Evolutionary conservation across 2,888 invertebrate genomes (phyloP).

Genomic region (Morpho deidamia): DNA sequence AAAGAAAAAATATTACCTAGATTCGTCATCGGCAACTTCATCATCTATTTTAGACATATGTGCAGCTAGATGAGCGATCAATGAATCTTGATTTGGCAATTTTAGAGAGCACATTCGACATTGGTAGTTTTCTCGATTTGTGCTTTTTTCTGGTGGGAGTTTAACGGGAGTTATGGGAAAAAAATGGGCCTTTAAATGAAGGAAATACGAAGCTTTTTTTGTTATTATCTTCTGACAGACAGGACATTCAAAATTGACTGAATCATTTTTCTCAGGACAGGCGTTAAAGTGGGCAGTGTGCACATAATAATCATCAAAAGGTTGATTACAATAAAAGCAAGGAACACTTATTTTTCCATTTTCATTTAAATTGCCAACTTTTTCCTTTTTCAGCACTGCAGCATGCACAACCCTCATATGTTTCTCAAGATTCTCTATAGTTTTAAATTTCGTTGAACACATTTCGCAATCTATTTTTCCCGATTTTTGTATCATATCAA

Average conservation of each 20-base stretch:
- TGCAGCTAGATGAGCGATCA: constrained; percentile 60
- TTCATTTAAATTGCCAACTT: constrained; percentile 13
- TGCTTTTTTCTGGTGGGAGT: not conserved
- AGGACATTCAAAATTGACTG: constrained; percentile 42
- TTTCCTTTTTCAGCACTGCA: constrained; percentile 38
- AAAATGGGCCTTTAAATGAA: constrained; percentile 57
- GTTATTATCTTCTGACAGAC: constrained; percentile 46
- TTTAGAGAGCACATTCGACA: constrained; percentile 62
- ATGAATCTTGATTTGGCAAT: constrained; percentile 49
- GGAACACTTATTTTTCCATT: constrained; percentile 40
- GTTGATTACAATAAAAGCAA: constrained; percentile 51
- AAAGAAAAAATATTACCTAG: constrained; percentile 38
- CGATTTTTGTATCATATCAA: constrained; percentile 35
- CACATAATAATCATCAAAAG: constrained; percentile 50
- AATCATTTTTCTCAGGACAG: constrained; percentile 43
- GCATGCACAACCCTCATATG: constrained; percentile 63
- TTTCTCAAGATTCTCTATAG: constrained; percentile 53
- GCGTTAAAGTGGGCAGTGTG: constrained; percentile 49
- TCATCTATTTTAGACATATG: constrained; percentile 55
- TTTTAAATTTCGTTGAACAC: constrained; percentile 56
- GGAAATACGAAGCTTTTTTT: constrained; percentile 43
- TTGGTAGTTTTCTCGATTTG: constrained; percentile 29
- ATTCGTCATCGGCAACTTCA: constrained; percentile 47
- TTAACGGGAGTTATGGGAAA: constrained; percentile 27
- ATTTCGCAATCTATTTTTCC: constrained; percentile 48